Percentiles rank a stretch among this genome's conserved stretches.
These are phyloP conservation scores for Napeogenes sylphis DNA, from an alignment of 2,888 invertebrate genomes.

Conservation along the genomic window DNA sequence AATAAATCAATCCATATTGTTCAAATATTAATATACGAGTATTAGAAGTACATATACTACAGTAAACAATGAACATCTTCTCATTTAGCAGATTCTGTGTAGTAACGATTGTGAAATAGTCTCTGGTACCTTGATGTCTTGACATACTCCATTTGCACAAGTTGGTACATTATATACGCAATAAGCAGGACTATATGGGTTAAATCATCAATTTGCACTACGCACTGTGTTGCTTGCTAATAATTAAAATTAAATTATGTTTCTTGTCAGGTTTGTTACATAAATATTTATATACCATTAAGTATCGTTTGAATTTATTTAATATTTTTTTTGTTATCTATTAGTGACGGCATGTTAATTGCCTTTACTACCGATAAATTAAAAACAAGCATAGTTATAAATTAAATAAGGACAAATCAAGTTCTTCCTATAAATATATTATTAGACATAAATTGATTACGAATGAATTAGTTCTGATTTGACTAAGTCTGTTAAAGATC, in stretches of 20 bases:
- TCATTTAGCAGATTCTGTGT: too few relatives aligned
- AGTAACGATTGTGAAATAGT: not conserved
- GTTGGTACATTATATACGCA: not conserved
- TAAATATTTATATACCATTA: conserved; percentile 12
- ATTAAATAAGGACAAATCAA: not conserved
- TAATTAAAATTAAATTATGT: conserved; percentile 7
- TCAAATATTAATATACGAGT: too few relatives aligned
- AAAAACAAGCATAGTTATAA: conserved; percentile 3
- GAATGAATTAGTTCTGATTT: too few relatives aligned
- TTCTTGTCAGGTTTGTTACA: conserved; percentile 1
- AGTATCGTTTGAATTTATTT: conserved; percentile 11
- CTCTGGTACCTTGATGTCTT: not conserved
- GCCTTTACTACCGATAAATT: conserved; percentile 6
- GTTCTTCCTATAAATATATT: not conserved
- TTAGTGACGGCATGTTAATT: not conserved
- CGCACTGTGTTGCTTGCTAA: conserved; percentile 16
- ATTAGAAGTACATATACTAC: too few relatives aligned
- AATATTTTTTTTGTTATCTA: not conserved
- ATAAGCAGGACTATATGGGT: not conserved
- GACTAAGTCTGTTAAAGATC: too few relatives aligned
- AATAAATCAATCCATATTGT: too few relatives aligned
- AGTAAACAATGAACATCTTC: too few relatives aligned
- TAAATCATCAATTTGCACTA: conserved; percentile 5
- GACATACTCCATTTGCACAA: conserved; percentile 2
- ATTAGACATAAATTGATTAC: too few relatives aligned